Percentiles rank a stretch among this genome's conserved stretches.
These are phyloP conservation scores for Perodicticus potto DNA, from an alignment of 2,797 vertebrate species.

Conservation along the genomic window DNA sequence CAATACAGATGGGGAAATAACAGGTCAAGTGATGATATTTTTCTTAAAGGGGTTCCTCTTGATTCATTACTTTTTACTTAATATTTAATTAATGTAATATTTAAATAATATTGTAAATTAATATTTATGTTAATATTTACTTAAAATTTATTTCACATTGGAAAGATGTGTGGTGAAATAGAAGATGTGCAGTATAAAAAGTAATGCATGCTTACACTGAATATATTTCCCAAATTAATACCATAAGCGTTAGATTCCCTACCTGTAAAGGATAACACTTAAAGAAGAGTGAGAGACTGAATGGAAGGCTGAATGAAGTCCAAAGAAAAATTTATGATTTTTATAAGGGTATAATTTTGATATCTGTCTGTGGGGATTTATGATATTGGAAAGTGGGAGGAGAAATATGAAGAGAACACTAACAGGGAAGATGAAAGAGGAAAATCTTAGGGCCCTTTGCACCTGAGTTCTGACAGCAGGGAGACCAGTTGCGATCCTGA, in stretches of 20 bases:
- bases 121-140: too few relatives aligned
- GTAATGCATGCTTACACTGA: background rate
- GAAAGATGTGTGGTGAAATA: background rate
- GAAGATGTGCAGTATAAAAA: background rate
- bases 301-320: background rate
- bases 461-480: background rate
- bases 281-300: background rate
- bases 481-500: background rate
- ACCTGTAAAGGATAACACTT: background rate
- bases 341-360: background rate
- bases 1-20: background rate
- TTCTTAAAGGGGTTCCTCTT: background rate
- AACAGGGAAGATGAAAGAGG: background rate
- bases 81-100: too few relatives aligned
- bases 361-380: background rate
- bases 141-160: background rate
- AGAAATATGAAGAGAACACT: background rate
- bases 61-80: background rate
- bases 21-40: background rate
- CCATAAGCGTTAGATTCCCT: background rate
- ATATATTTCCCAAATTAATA: background rate
- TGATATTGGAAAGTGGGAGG: background rate
- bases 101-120: too few relatives aligned
- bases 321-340: background rate
- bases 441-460: background rate